These are phyloP conservation scores for Gobionotothen gibberifrons DNA, from an alignment of 2,797 vertebrate genomes.

Conservation along the genomic window DNA sequence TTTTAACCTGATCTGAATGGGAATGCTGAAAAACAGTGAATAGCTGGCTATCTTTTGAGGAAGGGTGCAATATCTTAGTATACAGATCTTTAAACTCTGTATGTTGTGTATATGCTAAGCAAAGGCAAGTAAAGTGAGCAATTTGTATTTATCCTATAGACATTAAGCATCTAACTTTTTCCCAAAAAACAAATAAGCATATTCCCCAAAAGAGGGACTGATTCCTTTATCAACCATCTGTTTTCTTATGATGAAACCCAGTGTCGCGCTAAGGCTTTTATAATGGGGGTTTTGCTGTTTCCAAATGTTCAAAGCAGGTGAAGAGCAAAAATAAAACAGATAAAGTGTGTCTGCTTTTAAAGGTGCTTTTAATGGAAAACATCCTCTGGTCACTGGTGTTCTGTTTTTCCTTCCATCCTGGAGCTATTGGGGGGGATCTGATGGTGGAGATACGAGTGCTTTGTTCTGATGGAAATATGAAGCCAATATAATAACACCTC, in stretches of 20 bases:
- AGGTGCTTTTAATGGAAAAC: constrained; percentile 6
- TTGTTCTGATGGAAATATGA: constrained; percentile 60
- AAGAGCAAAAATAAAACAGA: constrained; percentile 17
- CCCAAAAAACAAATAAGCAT: background rate
- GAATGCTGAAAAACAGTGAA: background rate
- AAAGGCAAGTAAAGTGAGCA: background rate
- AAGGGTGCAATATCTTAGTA: background rate
- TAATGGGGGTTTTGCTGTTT: background rate
- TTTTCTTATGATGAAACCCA: background rate
- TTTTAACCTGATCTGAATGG: background rate
- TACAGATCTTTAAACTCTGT: background rate
- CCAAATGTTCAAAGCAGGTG: constrained; percentile 4
- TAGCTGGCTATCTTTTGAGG: background rate
- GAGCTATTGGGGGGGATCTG: constrained; percentile 28
- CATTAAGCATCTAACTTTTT: background rate
- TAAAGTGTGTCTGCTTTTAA: constrained; percentile 2
- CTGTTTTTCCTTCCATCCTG: constrained; percentile 52
- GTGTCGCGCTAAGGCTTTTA: background rate
- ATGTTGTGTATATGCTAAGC: background rate
- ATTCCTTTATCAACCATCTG: background rate
- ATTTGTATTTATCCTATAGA: too few species aligned
- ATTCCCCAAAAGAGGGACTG: background rate
- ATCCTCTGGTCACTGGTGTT: constrained; percentile 19
- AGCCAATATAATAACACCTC: constrained; percentile 41
- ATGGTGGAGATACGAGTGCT: constrained; percentile 23